Base-by-base conservation (phyloP, 2,113 vertebrate species). In the Galbula dea region DNA sequence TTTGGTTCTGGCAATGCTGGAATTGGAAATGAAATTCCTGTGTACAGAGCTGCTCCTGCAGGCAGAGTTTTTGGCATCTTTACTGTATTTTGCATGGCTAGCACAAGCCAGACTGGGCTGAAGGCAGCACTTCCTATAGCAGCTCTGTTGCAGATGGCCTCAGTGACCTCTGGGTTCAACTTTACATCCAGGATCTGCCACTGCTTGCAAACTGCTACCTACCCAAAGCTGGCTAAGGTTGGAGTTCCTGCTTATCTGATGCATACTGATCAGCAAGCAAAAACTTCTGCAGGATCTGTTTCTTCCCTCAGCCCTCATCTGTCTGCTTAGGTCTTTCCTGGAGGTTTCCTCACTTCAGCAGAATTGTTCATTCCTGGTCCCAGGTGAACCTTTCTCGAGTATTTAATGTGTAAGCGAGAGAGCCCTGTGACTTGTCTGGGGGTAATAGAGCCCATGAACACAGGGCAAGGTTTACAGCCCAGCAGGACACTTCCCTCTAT, bases 401-500 rank as follows among this genome's bases (percentile, higher is more conserved):
- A 85, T 74, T 89, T 39, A 72, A 68, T 24, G 37, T 20, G 48
- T 48, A 39, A 77, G 63, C 13, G 83, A 68, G 52, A 92, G 95
- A 96, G 93, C 76, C 80, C 49, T 72, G 63, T 18, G 87, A 89
- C 93, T 88, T 58, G 94, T 17, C 27, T 7, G 82, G 93, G 94
- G 83, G 51, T 26, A 45, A 48, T 12, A 15, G 66, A 88, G 85
- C 72, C 2, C 91, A 46, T 10, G 66, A 92, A 75, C 39, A 92
- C 59, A 27, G 92, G 94, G 85, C 94, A 90, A 69, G 92, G 71
- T 79, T 93, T 93, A 41, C 77, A 71, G 74, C 84, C 3, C 91
- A 32, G 93, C 73, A 52, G 96, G 86, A 71, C 74, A 63, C 81
- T 97, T 96, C 93, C 96, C 95, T n/a, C 11, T 58, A 29, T 39